Percentiles rank a stretch among this genome's conserved stretches.
Evolutionary conservation across 2,888 invertebrate species (phyloP).

Genomic region (Elmis aenea): DNA sequence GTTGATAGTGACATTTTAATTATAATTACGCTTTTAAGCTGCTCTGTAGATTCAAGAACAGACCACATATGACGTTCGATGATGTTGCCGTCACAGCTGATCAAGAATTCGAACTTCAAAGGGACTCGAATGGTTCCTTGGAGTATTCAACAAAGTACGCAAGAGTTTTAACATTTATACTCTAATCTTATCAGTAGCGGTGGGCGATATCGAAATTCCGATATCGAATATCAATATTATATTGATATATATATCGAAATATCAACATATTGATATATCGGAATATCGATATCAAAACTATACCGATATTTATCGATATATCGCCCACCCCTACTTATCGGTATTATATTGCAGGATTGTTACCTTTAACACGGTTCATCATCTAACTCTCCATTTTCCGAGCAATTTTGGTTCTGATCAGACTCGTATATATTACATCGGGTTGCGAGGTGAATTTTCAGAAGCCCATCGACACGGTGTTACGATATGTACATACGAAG

Average conservation of each 20-base stretch:
- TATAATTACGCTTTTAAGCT: slow-evolving; percentile 2
- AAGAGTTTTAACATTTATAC: background rate
- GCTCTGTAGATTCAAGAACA: slow-evolving; percentile 80
- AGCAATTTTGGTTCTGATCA: slow-evolving; percentile 81
- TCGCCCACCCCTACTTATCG: too few species aligned
- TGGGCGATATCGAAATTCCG: too few species aligned
- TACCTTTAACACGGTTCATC: slow-evolving; percentile 84
- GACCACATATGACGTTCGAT: slow-evolving; percentile 93
- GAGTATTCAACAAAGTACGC: slow-evolving; percentile 86
- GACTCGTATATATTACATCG: slow-evolving; percentile 89
- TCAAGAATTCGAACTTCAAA: slow-evolving; percentile 83
- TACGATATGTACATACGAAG: slow-evolving; percentile 87
- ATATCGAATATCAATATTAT: too few species aligned
- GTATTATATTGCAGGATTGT: slow-evolving; percentile 69
- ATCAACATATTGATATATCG: too few species aligned
- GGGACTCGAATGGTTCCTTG: slow-evolving; percentile 70
- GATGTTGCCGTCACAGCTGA: slow-evolving; percentile 70
- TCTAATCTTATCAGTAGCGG: too few species aligned
- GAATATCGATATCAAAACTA: too few species aligned
- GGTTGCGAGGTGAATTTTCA: slow-evolving; percentile 87
- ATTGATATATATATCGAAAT: too few species aligned
- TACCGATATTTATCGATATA: too few species aligned
- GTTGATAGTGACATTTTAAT: slow-evolving; percentile 6
- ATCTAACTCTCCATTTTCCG: slow-evolving; percentile 87
- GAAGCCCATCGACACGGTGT: slow-evolving; percentile 83